These are phyloP conservation scores for Musca vetustissima DNA, from an alignment of 1,140 invertebrate genomes.

Conservation along the genomic window DNA sequence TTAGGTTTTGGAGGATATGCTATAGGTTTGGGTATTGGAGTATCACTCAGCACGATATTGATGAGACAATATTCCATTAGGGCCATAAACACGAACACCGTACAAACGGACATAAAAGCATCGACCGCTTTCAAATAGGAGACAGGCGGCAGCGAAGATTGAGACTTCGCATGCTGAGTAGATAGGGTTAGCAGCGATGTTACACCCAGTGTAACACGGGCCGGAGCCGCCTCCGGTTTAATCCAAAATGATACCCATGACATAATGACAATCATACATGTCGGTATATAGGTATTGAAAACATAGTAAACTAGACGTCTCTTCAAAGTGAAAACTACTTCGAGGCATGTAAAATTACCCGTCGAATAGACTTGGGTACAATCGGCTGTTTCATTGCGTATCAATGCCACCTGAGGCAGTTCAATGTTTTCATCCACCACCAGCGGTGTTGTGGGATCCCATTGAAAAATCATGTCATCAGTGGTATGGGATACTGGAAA, in stretches of 20 bases:
- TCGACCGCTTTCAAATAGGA: conserved; percentile 90
- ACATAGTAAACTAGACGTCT: conserved; percentile 82
- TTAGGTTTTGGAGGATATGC: conserved; percentile 53
- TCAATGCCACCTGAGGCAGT: conserved; percentile 80
- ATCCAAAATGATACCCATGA: conserved; percentile 95
- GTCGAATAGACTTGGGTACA: conserved; percentile 73
- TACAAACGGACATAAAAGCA: conserved; percentile 89
- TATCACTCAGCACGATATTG: conserved; percentile 74
- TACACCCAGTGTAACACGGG: conserved; percentile 85
- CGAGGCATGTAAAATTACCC: conserved; percentile 87
- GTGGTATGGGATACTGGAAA: conserved; percentile 83
- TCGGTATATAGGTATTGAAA: conserved; percentile 87
- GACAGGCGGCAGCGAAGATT: conserved; percentile 83
- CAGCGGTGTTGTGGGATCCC: conserved; percentile 84
- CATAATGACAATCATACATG: conserved; percentile 87
- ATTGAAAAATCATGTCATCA: conserved; percentile 87
- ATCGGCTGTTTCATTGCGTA: conserved; percentile 82
- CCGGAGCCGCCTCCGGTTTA: conserved; percentile 84
- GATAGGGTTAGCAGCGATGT: conserved; percentile 87
- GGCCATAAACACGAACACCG: conserved; percentile 90
- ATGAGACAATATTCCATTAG: conserved; percentile 92
- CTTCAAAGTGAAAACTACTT: conserved; percentile 84
- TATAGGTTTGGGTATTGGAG: conserved; percentile 52
- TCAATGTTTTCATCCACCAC: conserved; percentile 89
- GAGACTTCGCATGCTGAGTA: conserved; percentile 89